These are phyloP conservation scores for Drosophila busckii DNA, from an alignment of 1,140 invertebrate species.

Conservation along the genomic window DNA sequence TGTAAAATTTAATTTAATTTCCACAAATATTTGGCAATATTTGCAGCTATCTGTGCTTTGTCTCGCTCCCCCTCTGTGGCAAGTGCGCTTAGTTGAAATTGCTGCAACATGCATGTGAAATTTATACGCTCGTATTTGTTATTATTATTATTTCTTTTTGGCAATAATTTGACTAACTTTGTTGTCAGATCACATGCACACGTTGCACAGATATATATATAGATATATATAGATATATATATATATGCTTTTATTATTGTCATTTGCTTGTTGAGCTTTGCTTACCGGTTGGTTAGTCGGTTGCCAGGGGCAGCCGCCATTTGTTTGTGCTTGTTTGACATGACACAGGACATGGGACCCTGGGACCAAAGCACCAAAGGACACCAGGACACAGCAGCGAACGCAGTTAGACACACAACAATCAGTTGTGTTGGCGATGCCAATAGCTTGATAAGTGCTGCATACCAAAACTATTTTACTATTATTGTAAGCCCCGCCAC, in stretches of 20 bases:
- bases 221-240: conserved; percentile 1
- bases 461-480: conserved; percentile 6
- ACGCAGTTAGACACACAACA: no score
- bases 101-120: no score
- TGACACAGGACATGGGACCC: conserved; percentile 41
- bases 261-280: conserved; percentile 34
- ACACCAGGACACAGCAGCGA: no score
- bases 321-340: conserved; percentile 59
- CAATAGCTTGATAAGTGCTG: conserved; percentile 11
- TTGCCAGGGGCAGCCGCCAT: conserved; percentile 63
- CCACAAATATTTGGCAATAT: no score
- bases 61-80: no score
- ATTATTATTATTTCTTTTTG: background rate
- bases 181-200: no score
- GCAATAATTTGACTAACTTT: conserved; percentile 2
- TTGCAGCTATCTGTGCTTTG: no score
- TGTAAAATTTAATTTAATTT: no score
- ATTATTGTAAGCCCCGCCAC: conserved; percentile 31
- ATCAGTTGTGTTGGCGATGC: conserved; percentile 34
- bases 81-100: no score
- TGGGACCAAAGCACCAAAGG: no score
- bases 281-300: conserved; percentile 26
- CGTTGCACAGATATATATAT: conserved; percentile 3
- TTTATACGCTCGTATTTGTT: no score
- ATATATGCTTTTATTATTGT: conserved; percentile 16